Percentiles rank a stretch among this genome's conserved stretches.
phyloP scores from a whole-genome alignment of 1,140 invertebrate species.

The Diabrotica virgifera region DNA sequence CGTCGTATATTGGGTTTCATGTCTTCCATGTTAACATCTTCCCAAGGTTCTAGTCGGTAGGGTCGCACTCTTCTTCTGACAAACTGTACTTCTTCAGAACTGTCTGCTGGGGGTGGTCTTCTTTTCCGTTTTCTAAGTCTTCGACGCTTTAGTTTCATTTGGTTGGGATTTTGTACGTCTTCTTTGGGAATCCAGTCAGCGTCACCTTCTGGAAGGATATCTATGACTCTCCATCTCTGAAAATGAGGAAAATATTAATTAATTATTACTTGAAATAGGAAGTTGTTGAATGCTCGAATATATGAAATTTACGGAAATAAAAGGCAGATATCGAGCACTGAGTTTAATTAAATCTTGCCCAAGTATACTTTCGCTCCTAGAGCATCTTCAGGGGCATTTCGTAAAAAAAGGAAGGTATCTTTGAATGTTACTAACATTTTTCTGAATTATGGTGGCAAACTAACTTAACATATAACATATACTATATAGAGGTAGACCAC shows the following conservation, averaged over 20 bases:
- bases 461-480: no score
- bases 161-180: conserved; percentile 31
- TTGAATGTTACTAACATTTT: no score
- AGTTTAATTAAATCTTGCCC: no score
- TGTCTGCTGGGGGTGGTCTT: conserved; percentile 41
- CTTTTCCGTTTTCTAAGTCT: conserved; percentile 54
- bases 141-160: conserved; percentile 46
- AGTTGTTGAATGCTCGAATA: no score
- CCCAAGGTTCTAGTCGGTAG: conserved; percentile 35
- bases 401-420: no score
- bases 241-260: conserved; percentile 33
- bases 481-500: no score
- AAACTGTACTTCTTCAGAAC: background rate
- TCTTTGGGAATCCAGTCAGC: conserved; percentile 34
- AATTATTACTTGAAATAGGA: no score
- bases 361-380: no score
- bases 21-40: conserved; percentile 37
- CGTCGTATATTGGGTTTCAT: conserved; percentile 32
- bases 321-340: no score
- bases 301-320: no score
- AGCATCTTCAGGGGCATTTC: no score
- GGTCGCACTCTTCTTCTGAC: conserved; percentile 19
- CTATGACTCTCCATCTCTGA: conserved; percentile 52
- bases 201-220: conserved; percentile 34
- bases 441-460: no score